Percentiles rank a stretch among this genome's conserved stretches.
Evolutionary conservation across 1,140 invertebrate species (phyloP).

Genomic region (Drosophila obscura): DNA sequence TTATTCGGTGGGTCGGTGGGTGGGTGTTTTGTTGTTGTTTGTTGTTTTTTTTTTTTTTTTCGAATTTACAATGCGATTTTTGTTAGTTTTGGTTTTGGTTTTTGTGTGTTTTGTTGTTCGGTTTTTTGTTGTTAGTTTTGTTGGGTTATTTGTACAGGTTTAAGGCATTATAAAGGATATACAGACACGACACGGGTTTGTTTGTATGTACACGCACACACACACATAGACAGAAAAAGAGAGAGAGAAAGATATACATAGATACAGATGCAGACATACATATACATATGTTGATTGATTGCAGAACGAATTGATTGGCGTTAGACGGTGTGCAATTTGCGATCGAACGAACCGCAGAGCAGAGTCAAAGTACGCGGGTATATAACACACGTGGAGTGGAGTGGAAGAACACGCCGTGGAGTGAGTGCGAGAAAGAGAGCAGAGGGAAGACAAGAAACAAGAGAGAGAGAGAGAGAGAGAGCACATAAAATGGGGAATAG

Average conservation of each 20-base stretch:
- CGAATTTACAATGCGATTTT: constrained; percentile 56
- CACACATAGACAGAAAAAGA: constrained; percentile 43
- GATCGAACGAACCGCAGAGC: constrained; percentile 40
- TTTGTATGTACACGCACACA: constrained; percentile 40
- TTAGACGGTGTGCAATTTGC: constrained; percentile 12
- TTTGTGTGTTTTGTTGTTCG: constrained; percentile 34
- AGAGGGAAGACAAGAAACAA: constrained; percentile 36
- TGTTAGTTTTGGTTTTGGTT: constrained; percentile 12
- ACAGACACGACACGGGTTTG: constrained; percentile 1
- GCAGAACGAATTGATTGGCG: constrained; percentile 18
- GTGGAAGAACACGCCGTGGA: too few relatives aligned
- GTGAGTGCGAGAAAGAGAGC: constrained; percentile 3
- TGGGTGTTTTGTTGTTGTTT: constrained; percentile 22
- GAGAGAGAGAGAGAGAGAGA: constrained; percentile 53
- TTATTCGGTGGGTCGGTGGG: background rate
- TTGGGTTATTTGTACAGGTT: constrained; percentile 46
- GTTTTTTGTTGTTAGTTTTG: constrained; percentile 15
- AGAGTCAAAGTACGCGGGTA: constrained; percentile 6
- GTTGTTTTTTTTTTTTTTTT: constrained; percentile 18
- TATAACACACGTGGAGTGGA: too few relatives aligned
- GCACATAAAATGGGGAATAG: constrained; percentile 72
- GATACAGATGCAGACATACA: constrained; percentile 59
- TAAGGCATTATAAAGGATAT: constrained; percentile 2
- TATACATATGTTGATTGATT: constrained; percentile 43
- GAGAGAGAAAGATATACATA: constrained; percentile 58